Base-by-base conservation (phyloP, 35 echinoderm and acorn worm species). In the Apostichopus japonicus region DNA sequence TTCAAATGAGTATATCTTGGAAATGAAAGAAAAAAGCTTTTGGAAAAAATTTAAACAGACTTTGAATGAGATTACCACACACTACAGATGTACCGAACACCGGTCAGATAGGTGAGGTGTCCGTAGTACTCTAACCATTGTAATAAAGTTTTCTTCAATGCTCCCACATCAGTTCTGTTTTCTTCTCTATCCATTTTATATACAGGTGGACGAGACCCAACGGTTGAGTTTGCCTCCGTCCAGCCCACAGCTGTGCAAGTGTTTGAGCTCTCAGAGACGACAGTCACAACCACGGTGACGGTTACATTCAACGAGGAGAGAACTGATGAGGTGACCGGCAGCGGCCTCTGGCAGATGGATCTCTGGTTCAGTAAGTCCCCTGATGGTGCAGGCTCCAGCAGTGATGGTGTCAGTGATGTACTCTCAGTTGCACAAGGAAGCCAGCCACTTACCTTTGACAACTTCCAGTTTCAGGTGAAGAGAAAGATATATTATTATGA, bases 161-260 rank as follows among this genome's bases (percentile, higher is more conserved):
- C 2, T n/a, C 21, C 71, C 21, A n/a, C 71, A 24, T n/a, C 71
- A 73, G 16, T 73, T 7, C 11, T 13, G 6, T 4, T 73, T n/a
- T 17, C 71, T 0, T n/a, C 1, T 23, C n/a, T 5, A n/a, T 73
- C 21, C 21, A 24, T 73, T 73, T 24, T 19, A 5, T 11, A 5
- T 11, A 8, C 53, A 89, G 86, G 86, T 89, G 86, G 86, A 89
- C 24, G 62, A 71, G 86, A 89, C 2, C 86, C 86, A 6, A 89
- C 86, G 24, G 86, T 89, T n/a, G 86, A 89, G 86, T 89, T 89
- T 89, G 86, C 86, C 62, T 89, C 86, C 11, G 86, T 89, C 86
- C 59, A 67, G 23, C 59, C 86, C 5, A 89, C 86, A n/a, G 6
- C 56, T 8, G 86, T 89, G 14, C 57, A 56, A 10, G 25, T 89